These are phyloP conservation scores for Nemotelus pantherinus DNA, from an alignment of 2,888 invertebrate genomes.

Conservation along the genomic window DNA sequence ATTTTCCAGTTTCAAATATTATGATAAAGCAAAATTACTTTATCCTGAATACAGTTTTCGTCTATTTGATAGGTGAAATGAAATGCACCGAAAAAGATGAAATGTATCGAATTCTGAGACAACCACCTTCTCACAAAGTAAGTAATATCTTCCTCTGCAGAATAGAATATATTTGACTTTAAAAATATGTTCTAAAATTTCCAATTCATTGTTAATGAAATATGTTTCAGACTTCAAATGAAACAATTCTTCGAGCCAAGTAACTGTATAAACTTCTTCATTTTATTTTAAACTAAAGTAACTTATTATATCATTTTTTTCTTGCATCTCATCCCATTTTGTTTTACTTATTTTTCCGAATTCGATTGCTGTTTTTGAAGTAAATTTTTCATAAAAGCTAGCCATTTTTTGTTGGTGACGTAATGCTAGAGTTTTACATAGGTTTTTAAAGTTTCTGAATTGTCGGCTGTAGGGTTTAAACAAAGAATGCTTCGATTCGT, in stretches of 20 bases:
- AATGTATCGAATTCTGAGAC: not conserved
- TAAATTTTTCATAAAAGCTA: not conserved
- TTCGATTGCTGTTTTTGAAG: not conserved
- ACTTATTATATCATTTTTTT: conserved; percentile 6
- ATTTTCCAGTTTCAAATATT: no score
- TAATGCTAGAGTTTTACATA: conserved; percentile 6
- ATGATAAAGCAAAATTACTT: no score
- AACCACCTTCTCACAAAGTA: conserved; percentile 3
- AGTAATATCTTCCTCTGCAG: not conserved
- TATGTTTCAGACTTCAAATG: not conserved
- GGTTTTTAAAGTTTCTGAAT: conserved; percentile 1
- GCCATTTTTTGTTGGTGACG: not conserved
- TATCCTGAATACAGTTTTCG: no score
- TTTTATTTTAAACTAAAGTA: conserved; percentile 3
- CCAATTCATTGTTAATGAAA: conserved; percentile 2
- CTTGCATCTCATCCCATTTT: conserved; percentile 1
- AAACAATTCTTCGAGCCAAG: conserved; percentile 7
- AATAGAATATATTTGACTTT: not conserved
- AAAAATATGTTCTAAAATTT: not conserved
- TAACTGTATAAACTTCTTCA: conserved; percentile 4
- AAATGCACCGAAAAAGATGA: not conserved
- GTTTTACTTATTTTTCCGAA: not conserved
- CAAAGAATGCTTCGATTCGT: not conserved
- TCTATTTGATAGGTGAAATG: no score
- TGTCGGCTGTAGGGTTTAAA: not conserved